phyloP scores from a whole-genome alignment of 35 echinoderm and acorn worm species.

The Apostichopus californicus region DNA sequence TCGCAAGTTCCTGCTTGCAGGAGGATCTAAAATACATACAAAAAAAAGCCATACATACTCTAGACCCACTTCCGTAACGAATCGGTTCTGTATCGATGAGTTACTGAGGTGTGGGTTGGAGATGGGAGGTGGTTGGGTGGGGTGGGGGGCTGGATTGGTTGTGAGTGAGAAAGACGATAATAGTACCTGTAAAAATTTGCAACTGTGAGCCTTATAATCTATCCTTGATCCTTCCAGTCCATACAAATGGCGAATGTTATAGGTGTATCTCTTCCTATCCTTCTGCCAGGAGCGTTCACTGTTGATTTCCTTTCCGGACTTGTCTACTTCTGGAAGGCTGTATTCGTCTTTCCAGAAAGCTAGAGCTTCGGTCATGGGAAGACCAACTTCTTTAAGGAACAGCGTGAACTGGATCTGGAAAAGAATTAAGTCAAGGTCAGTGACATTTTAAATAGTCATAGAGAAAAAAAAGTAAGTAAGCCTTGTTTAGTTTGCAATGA shows the following conservation, averaged over 20 bases:
- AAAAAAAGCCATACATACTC: background rate
- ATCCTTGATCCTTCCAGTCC: constrained; percentile 83
- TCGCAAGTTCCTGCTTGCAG: too few relatives aligned
- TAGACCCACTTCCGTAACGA: background rate
- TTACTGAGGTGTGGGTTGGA: background rate
- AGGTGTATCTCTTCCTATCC: constrained; percentile 78
- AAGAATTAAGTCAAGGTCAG: background rate
- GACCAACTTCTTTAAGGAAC: constrained; percentile 84
- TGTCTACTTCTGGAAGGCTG: constrained; percentile 37
- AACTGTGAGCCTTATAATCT: constrained; percentile 89
- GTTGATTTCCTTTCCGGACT: constrained; percentile 5
- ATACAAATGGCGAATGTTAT: constrained; percentile 94
- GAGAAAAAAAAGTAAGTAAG: too few relatives aligned
- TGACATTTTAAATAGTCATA: too few relatives aligned
- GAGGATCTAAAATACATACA: background rate
- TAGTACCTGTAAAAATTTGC: constrained; percentile 81
- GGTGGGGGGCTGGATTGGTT: background rate
- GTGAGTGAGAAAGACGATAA: background rate
- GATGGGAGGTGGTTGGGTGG: background rate
- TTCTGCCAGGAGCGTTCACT: constrained; percentile 71
- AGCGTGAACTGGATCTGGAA: constrained; percentile 94
- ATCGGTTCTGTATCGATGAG: background rate
- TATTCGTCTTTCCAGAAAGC: constrained; percentile 85
- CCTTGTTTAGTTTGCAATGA: too few relatives aligned
- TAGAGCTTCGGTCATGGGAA: constrained; percentile 80